Evolutionary conservation across 2,888 invertebrate genomes (phyloP).

Genomic region (Lottia gigantea): DNA sequence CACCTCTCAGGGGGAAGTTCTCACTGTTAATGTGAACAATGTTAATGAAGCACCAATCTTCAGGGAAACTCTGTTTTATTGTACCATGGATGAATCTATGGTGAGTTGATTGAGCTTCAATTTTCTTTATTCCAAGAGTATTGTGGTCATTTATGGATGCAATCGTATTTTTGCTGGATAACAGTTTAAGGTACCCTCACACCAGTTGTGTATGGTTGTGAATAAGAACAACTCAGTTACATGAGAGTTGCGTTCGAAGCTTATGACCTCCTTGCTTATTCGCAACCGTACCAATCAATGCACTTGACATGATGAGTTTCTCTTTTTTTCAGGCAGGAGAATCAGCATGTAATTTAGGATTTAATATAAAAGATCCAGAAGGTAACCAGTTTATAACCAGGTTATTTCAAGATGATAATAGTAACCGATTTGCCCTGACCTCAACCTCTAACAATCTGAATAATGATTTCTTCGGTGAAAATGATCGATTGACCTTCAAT

Average conservation of each 20-base stretch:
- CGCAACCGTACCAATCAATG: too few relatives aligned
- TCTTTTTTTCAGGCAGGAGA: background rate
- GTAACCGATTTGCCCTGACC: background rate
- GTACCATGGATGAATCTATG: conserved; percentile 31
- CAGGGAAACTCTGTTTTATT: conserved; percentile 25
- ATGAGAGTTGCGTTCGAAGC: too few relatives aligned
- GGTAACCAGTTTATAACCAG: conserved; percentile 10
- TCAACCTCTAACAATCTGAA: background rate
- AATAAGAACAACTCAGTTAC: too few relatives aligned
- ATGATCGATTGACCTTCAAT: background rate
- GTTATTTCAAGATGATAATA: conserved; percentile 3
- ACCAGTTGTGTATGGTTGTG: too few relatives aligned
- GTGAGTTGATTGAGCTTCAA: conserved; percentile 24
- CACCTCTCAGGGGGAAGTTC: conserved; percentile 12
- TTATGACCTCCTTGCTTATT: too few relatives aligned
- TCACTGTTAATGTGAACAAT: conserved; percentile 32
- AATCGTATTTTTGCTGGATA: too few relatives aligned
- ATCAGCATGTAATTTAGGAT: conserved; percentile 5
- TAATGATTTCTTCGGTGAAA: background rate
- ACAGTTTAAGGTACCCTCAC: too few relatives aligned
- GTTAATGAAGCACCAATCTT: conserved; percentile 39
- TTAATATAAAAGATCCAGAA: conserved; percentile 9
- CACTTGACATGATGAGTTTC: too few relatives aligned
- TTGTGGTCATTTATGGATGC: too few relatives aligned
- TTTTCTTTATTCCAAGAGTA: too few relatives aligned